Base-by-base conservation (phyloP, 2,113 vertebrate genomes). In the Telmatochromis sp. region DNA sequence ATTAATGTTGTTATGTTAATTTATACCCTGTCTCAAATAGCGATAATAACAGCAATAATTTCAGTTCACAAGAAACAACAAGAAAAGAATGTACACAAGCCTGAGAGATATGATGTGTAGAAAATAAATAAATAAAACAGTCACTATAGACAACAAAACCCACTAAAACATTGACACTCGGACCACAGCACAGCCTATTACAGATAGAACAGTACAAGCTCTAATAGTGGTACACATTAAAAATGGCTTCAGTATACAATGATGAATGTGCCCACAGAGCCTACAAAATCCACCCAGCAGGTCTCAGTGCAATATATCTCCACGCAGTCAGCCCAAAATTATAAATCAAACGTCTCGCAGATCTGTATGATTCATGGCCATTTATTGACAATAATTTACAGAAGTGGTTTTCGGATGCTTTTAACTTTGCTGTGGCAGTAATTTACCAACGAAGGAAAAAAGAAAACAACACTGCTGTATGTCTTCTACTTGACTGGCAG, bases 321-420 rank as follows among this genome's bases (percentile, higher is more conserved):
- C 84, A 55, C 26, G 45, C 90, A 87, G 92, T 93, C 94, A 93
- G 87, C 78, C 35, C 82, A 79, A 87, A 96, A 95, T 95, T 95
- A 94, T 95, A 96, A 96, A 96, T 96, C 94, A 96, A 90, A 92
- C 88, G 85, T 95, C 93, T 92, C 19, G 63, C 93, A 92, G 88
- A 92, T 94, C 92, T 68, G 85, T 87, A 82, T 96, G 95, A 96
- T 95, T 96, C 93, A 96, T 95, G 94, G 90, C 92, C 94, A 95
- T 95, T 95, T 94, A 96, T 96, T 89, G 86, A 88, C 93, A 87
- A 95, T 96, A 93, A 96, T 96, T 96, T 96, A 96, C 93, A 79
- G 89, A 95, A 95, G 95, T 95, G 93, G 91, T 94, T 96, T 95
- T 96, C 91, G 89, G 90, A 96, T 93, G 95, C 93, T 96, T 95